Percentiles rank a stretch among this genome's conserved stretches.
Conservation (phyloP, 2,888 invertebrate genomes). For the Oligia fasciuncula region DNA sequence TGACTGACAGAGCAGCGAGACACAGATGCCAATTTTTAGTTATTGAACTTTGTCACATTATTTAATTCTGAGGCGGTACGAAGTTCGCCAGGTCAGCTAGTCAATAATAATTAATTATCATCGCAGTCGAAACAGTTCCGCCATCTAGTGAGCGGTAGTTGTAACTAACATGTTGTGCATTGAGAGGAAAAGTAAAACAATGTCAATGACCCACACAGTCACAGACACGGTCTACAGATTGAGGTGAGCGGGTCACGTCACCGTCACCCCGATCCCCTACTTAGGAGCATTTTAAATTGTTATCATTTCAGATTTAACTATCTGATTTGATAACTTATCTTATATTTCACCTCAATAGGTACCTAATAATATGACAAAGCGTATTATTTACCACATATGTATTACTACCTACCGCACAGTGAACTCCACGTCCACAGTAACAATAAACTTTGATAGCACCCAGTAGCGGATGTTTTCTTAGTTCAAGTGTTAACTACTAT, state of each 20-base stretch:
- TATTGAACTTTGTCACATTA: no score
- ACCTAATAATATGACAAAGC: background rate
- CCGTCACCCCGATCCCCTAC: conserved; percentile 9
- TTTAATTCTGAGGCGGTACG: no score
- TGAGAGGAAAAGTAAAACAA: conserved; percentile 16
- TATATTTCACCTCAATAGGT: background rate
- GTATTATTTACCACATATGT: no score
- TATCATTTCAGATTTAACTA: background rate
- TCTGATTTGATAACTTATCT: background rate
- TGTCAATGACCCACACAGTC: conserved; percentile 37
- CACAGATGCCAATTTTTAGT: no score
- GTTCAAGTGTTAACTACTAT: background rate
- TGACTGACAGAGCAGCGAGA: no score
- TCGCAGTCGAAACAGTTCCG: background rate
- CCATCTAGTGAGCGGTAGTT: conserved; percentile 14
- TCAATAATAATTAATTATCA: no score
- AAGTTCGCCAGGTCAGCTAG: no score
- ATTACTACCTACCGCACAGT: no score
- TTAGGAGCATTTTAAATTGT: background rate
- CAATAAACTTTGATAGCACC: background rate
- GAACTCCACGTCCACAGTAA: background rate
- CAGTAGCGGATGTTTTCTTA: background rate
- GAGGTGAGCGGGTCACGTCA: conserved; percentile 25
- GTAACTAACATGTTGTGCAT: background rate
- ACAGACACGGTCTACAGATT: background rate